These are phyloP conservation scores for Oncopodura yosiiana DNA, from an alignment of 1,140 invertebrate genomes.

Conservation along the genomic window DNA sequence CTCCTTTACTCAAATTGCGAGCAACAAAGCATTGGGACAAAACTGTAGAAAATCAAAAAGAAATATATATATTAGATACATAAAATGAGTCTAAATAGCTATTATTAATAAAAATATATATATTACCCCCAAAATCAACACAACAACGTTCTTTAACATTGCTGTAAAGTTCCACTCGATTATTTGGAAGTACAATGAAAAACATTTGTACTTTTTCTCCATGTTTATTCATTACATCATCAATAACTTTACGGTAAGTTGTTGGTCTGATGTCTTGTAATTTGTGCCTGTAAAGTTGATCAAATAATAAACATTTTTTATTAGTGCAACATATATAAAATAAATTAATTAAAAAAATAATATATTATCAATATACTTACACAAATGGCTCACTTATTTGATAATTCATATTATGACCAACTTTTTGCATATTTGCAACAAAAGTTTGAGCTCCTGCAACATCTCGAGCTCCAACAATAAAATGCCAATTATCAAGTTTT, in stretches of 20 bases:
- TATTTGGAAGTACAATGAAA: neutral
- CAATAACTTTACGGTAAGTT: neutral
- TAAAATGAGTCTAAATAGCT: neutral
- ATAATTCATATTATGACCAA: too few species aligned
- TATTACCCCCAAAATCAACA: neutral
- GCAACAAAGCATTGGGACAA: constrained; percentile 10
- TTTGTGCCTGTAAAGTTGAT: neutral
- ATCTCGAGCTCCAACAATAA: too few species aligned
- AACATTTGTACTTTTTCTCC: neutral
- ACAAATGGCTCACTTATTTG: constrained; percentile 36
- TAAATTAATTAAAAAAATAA: too few species aligned
- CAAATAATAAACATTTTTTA: too few species aligned
- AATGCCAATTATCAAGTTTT: too few species aligned
- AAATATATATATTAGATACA: neutral
- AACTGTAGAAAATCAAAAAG: constrained; percentile 5
- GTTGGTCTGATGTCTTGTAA: neutral
- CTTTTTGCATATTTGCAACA: too few species aligned
- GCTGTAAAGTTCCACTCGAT: neutral
- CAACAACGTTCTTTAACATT: neutral
- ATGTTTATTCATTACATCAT: neutral
- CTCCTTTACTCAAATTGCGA: neutral
- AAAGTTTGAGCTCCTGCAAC: too few species aligned
- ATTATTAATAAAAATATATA: neutral
- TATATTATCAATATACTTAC: too few species aligned
- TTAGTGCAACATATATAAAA: too few species aligned